Percentiles rank a stretch among this genome's conserved stretches.
Evolutionary conservation across 1,140 invertebrate genomes (phyloP).

Genomic region (Camponotus floridanus): DNA sequence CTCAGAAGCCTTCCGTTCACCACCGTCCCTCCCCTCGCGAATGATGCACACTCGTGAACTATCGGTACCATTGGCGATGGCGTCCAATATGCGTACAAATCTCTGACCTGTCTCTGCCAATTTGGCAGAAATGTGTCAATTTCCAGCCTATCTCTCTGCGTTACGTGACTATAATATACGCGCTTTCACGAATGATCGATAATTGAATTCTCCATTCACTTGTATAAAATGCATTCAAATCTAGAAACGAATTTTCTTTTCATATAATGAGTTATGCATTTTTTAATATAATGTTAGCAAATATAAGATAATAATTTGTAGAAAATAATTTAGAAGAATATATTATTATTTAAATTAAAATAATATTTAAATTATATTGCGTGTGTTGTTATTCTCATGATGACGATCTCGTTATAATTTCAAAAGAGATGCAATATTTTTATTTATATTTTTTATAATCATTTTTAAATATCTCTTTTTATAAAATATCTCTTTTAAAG

Average conservation of each 20-base stretch:
- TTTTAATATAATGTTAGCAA: neutral
- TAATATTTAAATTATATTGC: neutral
- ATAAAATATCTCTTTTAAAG: neutral
- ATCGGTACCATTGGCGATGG: conserved; percentile 44
- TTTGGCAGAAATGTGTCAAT: conserved; percentile 55
- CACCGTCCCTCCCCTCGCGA: neutral
- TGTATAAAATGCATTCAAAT: neutral
- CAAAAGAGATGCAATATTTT: too few species aligned
- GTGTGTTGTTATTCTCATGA: too few species aligned
- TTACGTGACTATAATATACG: neutral
- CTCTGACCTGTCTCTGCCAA: conserved; percentile 25
- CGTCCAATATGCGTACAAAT: conserved; percentile 44
- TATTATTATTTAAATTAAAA: neutral
- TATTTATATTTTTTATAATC: neutral
- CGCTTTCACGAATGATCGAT: neutral
- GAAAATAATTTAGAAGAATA: neutral
- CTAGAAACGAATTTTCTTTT: neutral
- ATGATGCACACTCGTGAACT: conserved; percentile 45
- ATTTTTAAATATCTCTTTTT: neutral
- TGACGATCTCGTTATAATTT: too few species aligned
- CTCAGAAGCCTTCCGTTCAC: neutral
- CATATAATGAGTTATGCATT: neutral
- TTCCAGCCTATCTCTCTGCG: conserved; percentile 4
- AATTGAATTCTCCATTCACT: neutral
- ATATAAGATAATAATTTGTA: neutral